A percentile compares a stretch with the other conserved stretches of the same genome.
Evolutionary conservation across 2,113 vertebrate species (phyloP).

Genomic region (Chaetops frenatus): DNA sequence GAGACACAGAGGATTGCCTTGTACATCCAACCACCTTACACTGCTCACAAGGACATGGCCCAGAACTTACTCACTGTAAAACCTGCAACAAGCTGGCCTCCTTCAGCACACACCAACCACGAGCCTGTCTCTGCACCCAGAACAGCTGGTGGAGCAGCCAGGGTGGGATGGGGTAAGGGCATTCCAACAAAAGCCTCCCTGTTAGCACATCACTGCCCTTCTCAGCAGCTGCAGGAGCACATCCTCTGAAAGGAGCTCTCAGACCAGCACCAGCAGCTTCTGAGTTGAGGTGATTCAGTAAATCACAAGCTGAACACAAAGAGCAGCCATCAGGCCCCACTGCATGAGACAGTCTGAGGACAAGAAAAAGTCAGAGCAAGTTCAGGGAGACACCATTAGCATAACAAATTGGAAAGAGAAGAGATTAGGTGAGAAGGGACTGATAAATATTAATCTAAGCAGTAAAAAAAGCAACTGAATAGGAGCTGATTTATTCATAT

Average conservation of each 20-base stretch:
- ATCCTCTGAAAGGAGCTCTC: neutral
- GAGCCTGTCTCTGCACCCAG: neutral
- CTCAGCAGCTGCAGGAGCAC: neutral
- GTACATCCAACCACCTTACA: neutral
- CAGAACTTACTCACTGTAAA: neutral
- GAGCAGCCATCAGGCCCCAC: neutral
- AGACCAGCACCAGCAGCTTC: neutral
- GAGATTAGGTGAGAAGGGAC: neutral
- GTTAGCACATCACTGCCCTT: neutral
- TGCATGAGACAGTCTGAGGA: neutral
- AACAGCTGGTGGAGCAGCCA: neutral
- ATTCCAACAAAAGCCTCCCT: neutral
- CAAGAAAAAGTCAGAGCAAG: neutral
- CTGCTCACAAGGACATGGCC: rapidly evolving
- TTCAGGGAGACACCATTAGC: neutral
- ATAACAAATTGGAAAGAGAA: neutral
- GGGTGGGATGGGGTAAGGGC: too few relatives aligned
- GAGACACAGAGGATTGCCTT: neutral
- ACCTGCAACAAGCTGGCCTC: neutral
- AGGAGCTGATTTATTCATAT: neutral
- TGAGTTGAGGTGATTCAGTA: neutral
- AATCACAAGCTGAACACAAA: rapidly evolving
- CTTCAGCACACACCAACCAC: rapidly evolving
- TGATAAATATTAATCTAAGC: neutral
- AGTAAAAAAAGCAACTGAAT: neutral